A percentile compares a stretch with the other conserved stretches of the same genome.
These are phyloP conservation scores for Chloroclysta siterata DNA, from an alignment of 2,888 invertebrate genomes.

Conservation along the genomic window DNA sequence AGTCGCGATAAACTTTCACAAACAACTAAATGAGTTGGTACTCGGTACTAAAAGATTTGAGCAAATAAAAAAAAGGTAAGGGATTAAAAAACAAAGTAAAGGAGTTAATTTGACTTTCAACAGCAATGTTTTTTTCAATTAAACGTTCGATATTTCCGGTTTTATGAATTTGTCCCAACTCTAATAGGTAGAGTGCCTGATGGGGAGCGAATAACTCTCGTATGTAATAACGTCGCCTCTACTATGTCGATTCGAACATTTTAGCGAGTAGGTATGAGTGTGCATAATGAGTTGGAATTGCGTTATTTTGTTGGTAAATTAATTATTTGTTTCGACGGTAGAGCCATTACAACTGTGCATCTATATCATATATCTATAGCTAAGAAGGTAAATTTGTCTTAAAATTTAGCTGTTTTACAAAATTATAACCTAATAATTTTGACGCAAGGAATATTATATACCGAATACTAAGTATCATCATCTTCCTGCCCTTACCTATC, in stretches of 20 bases:
- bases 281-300: slow-evolving; percentile 41
- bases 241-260: slow-evolving; percentile 45
- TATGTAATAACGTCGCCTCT: slow-evolving; percentile 74
- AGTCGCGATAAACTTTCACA: too few relatives aligned
- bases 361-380: not conserved
- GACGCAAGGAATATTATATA: too few relatives aligned
- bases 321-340: slow-evolving; percentile 23
- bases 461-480: too few relatives aligned
- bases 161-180: slow-evolving; percentile 19
- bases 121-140: not conserved
- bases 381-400: too few relatives aligned
- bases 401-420: too few relatives aligned
- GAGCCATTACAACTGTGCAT: not conserved
- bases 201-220: slow-evolving; percentile 81
- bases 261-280: slow-evolving; percentile 42
- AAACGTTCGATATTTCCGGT: slow-evolving; percentile 1
- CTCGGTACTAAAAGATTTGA: too few relatives aligned
- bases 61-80: too few relatives aligned
- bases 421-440: too few relatives aligned
- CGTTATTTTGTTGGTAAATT: slow-evolving; percentile 40
- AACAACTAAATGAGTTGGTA: too few relatives aligned
- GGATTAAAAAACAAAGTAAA: too few relatives aligned
- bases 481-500: too few relatives aligned
- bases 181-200: slow-evolving; percentile 47
- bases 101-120: too few relatives aligned